Evolutionary conservation across 2,797 vertebrate species (phyloP), one percentile per base, ranked within the genome.

Genomic region (Capromys pilorides): DNA sequence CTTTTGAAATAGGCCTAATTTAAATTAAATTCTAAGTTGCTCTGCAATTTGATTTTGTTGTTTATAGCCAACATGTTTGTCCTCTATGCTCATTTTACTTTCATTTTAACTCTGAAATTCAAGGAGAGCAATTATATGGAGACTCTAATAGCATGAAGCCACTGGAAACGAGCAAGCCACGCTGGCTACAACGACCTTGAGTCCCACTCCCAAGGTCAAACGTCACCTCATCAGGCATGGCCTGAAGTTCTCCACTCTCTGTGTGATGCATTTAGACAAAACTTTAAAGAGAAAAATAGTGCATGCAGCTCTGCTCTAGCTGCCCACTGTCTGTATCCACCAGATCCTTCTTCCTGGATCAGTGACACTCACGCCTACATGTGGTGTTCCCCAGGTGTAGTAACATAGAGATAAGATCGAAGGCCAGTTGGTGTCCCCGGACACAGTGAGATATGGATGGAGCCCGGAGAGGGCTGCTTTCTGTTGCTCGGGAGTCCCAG

Each of bases 51-150:
- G 2, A 33, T 73, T 81, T 79, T 69, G 5, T 31, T 33, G 6
- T 2, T 85, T 51, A 1, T 54, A 89, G 49, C 66, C 45, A 88
- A 66, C 0, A 3, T 86, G 21, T 26, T 16, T 80, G n/a, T 45
- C 57, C 87, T 85, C 2, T 1, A 45, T 22, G 31, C 12, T 79
- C 54, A 54, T 66, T 90, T 85, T 54, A 54, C 78, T 78, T 85
- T 86, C 33, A 73, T 67, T 88, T 87, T 75, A 91, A 26, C 22
- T 83, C 19, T 86, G 59, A 88, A 93, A 66, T 64, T 85, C 75
- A 2, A 28, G 33, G 21, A 33, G 7, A 57, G n/a, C n/a, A n/a
- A n/a, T n/a, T n/a, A n/a, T n/a, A n/a, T n/a, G n/a, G n/a, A n/a
- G 6, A 77, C 28, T 28, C 16, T 12, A 69, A 49, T 18, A 36